phyloP scores from a whole-genome alignment of 2,797 vertebrate genomes.

The Pipistrellus nathusii region DNA sequence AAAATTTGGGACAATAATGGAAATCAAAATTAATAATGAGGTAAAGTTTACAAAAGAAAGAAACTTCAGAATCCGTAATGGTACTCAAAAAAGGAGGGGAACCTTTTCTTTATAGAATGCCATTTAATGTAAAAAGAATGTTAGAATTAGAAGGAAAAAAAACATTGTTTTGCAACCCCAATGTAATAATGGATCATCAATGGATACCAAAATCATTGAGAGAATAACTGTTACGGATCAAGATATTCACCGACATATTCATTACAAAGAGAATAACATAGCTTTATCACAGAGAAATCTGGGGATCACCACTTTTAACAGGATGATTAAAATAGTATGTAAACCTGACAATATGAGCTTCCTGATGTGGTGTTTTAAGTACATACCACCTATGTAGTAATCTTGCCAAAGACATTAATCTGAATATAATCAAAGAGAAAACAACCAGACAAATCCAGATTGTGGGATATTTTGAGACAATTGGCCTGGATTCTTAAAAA shows the following conservation, averaged over 20 bases:
- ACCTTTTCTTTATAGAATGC: slow-evolving; percentile 40
- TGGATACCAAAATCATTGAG: not conserved
- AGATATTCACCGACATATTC: not conserved
- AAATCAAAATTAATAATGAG: slow-evolving; percentile 1
- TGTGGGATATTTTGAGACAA: slow-evolving; percentile 31
- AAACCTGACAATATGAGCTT: slow-evolving; percentile 42
- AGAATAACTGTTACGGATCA: not conserved
- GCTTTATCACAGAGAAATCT: slow-evolving; percentile 3
- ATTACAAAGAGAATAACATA: slow-evolving; percentile 37
- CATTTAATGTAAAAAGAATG: slow-evolving; percentile 22
- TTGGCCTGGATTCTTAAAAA: not conserved
- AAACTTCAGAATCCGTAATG: slow-evolving; percentile 53
- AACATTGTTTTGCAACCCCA: slow-evolving; percentile 40
- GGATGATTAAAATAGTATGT: slow-evolving; percentile 32
- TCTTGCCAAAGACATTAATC: slow-evolving; percentile 41
- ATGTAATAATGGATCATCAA: slow-evolving; percentile 50
- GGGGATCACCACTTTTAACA: not conserved
- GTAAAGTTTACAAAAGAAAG: slow-evolving; percentile 34
- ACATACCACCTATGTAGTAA: not conserved
- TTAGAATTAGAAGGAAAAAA: slow-evolving; percentile 11
- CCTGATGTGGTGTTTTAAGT: not conserved
- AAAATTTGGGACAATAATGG: slow-evolving; percentile 25
- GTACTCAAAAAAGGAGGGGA: slow-evolving; percentile 4
- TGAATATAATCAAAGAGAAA: slow-evolving; percentile 23
- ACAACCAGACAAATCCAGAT: slow-evolving; percentile 40